Conservation (phyloP, 2,113 vertebrate species). For the Oceanodroma tethys region DNA sequence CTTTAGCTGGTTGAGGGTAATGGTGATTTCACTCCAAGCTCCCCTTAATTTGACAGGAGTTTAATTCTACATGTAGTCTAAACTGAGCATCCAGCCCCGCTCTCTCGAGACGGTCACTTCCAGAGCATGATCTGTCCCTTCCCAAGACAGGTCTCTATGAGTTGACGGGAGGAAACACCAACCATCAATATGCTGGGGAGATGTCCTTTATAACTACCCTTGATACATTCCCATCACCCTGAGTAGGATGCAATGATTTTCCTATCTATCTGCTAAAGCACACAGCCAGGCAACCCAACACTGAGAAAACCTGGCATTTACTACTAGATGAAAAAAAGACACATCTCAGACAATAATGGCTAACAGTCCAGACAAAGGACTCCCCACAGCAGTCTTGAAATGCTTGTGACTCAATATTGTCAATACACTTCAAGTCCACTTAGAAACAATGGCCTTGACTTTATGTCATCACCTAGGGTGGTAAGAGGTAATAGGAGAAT, state of each 20-base stretch:
- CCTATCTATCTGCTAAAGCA: not conserved
- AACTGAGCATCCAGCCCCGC: not conserved
- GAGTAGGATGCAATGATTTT: not conserved
- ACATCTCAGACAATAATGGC: not conserved
- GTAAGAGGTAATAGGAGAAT: not conserved
- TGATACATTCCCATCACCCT: not conserved
- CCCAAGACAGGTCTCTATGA: not conserved
- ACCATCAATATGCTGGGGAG: accelerated
- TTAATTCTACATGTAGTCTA: not conserved
- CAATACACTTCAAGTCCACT: conserved; percentile 24
- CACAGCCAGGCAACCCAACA: not conserved
- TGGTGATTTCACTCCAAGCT: not conserved
- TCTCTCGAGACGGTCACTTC: not conserved
- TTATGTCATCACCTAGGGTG: not conserved
- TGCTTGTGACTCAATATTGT: not conserved
- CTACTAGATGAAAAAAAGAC: not conserved
- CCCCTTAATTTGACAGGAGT: not conserved
- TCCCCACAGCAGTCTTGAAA: not conserved
- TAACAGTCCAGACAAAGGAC: not conserved
- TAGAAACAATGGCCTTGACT: not conserved
- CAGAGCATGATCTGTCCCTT: not conserved
- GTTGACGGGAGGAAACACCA: not conserved
- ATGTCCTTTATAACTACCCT: not conserved
- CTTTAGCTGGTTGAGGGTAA: not conserved
- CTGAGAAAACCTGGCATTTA: not conserved